Percentiles rank a stretch among this genome's conserved stretches.
These are phyloP conservation scores for Campylorhamphus procurvoides DNA, from an alignment of 2,113 vertebrate genomes.

Conservation along the genomic window DNA sequence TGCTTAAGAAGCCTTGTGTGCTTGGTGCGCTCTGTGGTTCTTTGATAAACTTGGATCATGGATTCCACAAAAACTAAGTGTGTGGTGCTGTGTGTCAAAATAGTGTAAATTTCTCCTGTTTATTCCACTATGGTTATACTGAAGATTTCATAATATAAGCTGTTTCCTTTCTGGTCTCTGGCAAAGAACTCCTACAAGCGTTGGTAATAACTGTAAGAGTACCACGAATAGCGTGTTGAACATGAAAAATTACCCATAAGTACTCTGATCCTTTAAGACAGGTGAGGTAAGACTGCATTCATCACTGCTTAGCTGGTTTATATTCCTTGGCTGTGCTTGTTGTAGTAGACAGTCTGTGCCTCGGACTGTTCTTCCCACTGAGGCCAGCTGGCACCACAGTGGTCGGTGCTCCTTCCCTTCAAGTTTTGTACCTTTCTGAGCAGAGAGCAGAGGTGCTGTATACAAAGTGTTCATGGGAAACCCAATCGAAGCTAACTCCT, in stretches of 20 bases:
- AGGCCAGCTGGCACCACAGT: not conserved
- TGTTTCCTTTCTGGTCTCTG: not conserved
- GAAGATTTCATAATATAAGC: not conserved
- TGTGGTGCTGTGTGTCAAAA: not conserved
- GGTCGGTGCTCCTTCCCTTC: not conserved
- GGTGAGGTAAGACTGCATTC: not conserved
- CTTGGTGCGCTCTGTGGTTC: not conserved
- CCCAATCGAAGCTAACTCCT: not conserved
- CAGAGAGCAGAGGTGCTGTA: not conserved
- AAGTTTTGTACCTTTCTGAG: not conserved
- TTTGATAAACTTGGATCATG: not conserved
- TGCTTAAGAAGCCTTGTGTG: not conserved
- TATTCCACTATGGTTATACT: not conserved
- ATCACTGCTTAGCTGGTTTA: not conserved
- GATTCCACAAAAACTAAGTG: not conserved
- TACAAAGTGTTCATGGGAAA: not conserved
- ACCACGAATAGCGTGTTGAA: not conserved
- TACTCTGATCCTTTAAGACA: not conserved
- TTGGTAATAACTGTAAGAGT: not conserved
- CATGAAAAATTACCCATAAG: not conserved
- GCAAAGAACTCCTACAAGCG: not conserved
- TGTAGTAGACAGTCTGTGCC: not conserved
- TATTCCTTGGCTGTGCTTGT: not conserved
- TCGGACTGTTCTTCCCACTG: rapidly evolving
- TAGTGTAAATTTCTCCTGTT: not conserved